Conservation (phyloP, 2,797 vertebrate species). For the Parotocinclus haroldoi region DNA sequence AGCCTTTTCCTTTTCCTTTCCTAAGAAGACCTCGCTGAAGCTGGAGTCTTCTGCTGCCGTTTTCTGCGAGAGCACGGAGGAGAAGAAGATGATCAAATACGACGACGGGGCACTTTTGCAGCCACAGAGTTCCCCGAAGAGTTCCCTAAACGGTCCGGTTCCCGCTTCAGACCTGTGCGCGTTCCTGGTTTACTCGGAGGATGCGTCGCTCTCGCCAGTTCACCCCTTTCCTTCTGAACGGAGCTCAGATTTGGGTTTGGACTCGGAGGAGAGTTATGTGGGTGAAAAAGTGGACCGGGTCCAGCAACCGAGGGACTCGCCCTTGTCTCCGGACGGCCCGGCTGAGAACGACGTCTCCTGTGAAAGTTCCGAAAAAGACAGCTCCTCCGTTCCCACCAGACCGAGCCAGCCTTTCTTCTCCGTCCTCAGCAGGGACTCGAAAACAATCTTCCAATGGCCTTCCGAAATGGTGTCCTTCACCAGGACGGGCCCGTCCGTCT, state of each 20-base stretch:
- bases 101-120: slow-evolving; percentile 11
- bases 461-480: slow-evolving; percentile 83
- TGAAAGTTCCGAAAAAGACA: slow-evolving; percentile 40
- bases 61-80: slow-evolving; percentile 79
- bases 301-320: slow-evolving; percentile 4
- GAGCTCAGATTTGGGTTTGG: slow-evolving; percentile 27
- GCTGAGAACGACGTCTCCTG: background rate
- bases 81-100: slow-evolving; percentile 48
- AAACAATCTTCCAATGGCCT: slow-evolving; percentile 82
- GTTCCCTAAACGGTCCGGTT: slow-evolving; percentile 7
- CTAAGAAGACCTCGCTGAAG: slow-evolving; percentile 78
- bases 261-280: slow-evolving; percentile 35
- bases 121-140: slow-evolving; percentile 51
- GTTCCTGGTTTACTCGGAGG: slow-evolving; percentile 52
- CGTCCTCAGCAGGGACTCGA: slow-evolving; percentile 75
- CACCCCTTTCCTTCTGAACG: slow-evolving; percentile 31
- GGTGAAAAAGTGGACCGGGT: slow-evolving; percentile 31
- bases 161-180: slow-evolving; percentile 52
- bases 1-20: slow-evolving; percentile 84
- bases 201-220: slow-evolving; percentile 35
- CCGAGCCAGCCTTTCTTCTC: slow-evolving; percentile 71
- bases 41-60: slow-evolving; percentile 82
- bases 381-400: slow-evolving; percentile 45
- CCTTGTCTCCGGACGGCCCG: background rate
- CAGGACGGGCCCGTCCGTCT: slow-evolving; percentile 72